Conservation (phyloP, 2,113 vertebrate genomes). For the Furnarius figulus region DNA sequence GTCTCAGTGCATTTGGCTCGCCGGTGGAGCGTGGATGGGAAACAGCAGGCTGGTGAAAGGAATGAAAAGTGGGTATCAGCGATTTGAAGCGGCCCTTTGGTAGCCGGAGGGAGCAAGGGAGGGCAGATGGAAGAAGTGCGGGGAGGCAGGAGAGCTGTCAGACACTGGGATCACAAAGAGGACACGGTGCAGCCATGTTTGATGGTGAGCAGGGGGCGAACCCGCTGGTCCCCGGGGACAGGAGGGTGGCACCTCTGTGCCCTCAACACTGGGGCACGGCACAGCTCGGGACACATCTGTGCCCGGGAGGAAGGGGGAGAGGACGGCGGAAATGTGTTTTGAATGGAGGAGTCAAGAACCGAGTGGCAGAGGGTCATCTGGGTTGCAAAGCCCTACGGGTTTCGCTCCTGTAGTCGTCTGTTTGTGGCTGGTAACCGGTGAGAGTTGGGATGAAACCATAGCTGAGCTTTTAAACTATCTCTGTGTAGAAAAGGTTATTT, state of each 20-base stretch:
- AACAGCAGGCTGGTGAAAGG: not conserved
- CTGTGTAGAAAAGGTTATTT: not conserved
- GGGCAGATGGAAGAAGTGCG: not conserved
- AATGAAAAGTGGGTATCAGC: not conserved
- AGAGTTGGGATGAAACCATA: not conserved
- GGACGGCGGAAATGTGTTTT: not conserved
- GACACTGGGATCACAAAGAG: conserved; percentile 18
- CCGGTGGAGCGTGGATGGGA: not conserved
- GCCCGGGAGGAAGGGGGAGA: not conserved
- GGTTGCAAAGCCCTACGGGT: not conserved
- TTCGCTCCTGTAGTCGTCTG: not conserved
- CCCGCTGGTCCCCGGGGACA: not conserved
- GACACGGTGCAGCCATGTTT: conserved; percentile 29
- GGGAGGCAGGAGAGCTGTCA: not conserved
- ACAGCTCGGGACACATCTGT: not conserved
- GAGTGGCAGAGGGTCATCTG: not conserved
- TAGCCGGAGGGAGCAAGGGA: not conserved
- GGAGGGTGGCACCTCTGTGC: not conserved
- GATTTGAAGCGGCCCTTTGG: not conserved
- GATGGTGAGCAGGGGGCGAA: conserved; percentile 11
- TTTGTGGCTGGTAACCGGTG: not conserved
- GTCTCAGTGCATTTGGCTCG: not conserved
- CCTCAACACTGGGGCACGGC: not conserved
- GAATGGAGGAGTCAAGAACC: not conserved
- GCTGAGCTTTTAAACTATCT: not conserved